Conservation (phyloP, 2,113 vertebrate genomes). For the Nycticorax nycticorax region DNA sequence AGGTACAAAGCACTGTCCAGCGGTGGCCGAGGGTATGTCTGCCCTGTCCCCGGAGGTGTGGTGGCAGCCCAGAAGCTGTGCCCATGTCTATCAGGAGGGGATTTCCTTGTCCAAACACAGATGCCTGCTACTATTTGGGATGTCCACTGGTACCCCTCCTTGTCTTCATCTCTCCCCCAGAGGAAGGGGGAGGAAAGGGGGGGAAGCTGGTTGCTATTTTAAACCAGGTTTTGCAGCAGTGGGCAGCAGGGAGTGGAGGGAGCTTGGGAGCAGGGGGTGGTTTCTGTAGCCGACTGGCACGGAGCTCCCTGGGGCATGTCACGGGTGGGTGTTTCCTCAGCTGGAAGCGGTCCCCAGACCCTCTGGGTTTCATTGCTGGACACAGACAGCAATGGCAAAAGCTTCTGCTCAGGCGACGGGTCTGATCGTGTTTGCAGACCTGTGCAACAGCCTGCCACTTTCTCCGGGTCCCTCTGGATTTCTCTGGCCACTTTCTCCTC, state of each 20-base stretch:
- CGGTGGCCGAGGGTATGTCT: neutral
- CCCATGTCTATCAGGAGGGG: neutral
- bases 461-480: neutral
- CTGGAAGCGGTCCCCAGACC: neutral
- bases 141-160: neutral
- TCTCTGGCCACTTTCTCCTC: no score
- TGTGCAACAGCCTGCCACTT: neutral
- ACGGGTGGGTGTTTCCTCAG: neutral
- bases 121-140: neutral
- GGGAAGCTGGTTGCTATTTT: neutral
- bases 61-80: neutral
- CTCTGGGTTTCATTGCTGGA: neutral
- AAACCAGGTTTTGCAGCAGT: neutral
- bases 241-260: neutral
- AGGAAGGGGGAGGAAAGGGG: neutral
- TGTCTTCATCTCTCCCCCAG: neutral
- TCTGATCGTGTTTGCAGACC: neutral
- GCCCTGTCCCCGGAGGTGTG: neutral
- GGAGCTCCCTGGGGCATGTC: neutral
- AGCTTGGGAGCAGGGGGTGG: fast-evolving
- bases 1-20: neutral
- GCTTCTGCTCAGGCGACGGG: fast-evolving
- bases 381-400: neutral
- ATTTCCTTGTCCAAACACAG: neutral
- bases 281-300: neutral